A percentile compares a stretch with the other conserved stretches of the same genome.
Evolutionary conservation across 2,797 vertebrate species (phyloP).

Genomic region (Etheostoma nigrum): DNA sequence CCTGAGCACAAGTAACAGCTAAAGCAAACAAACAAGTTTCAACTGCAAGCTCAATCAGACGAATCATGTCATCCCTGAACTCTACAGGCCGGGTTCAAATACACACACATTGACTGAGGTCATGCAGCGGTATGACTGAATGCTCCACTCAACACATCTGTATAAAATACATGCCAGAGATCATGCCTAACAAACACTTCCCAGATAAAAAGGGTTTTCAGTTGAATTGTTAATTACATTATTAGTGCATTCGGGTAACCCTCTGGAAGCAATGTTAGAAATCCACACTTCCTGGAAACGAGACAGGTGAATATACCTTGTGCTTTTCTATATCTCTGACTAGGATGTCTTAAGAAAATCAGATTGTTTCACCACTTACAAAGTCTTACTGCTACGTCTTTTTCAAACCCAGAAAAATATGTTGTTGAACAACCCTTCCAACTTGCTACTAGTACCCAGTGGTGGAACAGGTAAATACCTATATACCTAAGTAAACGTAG

Average conservation of each 20-base stretch:
- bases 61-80: background rate
- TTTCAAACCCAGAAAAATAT: too few relatives aligned
- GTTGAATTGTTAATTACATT: background rate
- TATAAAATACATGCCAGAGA: background rate
- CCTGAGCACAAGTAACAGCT: background rate
- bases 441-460: too few relatives aligned
- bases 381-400: too few relatives aligned
- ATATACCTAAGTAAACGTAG: too few relatives aligned
- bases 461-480: too few relatives aligned
- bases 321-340: background rate
- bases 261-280: background rate
- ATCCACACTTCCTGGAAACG: background rate
- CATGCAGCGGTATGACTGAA: background rate
- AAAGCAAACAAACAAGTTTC: background rate
- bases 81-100: background rate
- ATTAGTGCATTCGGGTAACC: background rate
- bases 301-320: background rate
- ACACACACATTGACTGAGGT: background rate
- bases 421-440: too few relatives aligned
- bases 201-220: background rate
- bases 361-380: too few relatives aligned
- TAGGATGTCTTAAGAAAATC: background rate
- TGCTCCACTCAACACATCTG: background rate
- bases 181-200: background rate
- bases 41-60: background rate